Evolutionary conservation across 2,888 invertebrate genomes (phyloP).

Genomic region (Zygaena filipendulae): DNA sequence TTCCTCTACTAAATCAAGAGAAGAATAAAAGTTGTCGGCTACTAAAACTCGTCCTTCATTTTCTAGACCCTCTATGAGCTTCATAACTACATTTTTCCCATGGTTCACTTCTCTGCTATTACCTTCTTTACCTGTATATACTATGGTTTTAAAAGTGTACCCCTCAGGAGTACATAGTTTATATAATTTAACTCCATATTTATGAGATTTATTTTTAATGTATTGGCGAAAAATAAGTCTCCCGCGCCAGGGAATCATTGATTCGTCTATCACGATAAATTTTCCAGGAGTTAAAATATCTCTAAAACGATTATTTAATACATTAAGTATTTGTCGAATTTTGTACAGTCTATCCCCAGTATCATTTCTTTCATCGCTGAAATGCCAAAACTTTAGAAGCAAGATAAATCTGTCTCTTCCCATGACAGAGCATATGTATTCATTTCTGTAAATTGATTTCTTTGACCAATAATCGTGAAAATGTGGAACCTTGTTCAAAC

Average conservation of each 20-base stretch:
- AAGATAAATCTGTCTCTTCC: slow-evolving; percentile 20
- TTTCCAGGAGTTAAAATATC: slow-evolving; percentile 20
- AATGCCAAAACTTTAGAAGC: slow-evolving; percentile 22
- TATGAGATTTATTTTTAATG: slow-evolving; percentile 3
- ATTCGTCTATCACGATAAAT: slow-evolving; percentile 25
- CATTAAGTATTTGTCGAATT: slow-evolving; percentile 11
- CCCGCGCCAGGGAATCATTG: slow-evolving; percentile 26
- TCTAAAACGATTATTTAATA: slow-evolving; percentile 12
- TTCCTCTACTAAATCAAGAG: slow-evolving; percentile 19
- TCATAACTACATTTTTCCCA: slow-evolving; percentile 9
- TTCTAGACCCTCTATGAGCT: slow-evolving; percentile 13
- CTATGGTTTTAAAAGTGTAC: slow-evolving; percentile 17
- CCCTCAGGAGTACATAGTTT: slow-evolving; percentile 25
- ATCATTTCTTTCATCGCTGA: slow-evolving; percentile 15
- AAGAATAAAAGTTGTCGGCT: slow-evolving; percentile 24
- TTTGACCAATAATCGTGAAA: slow-evolving; percentile 18
- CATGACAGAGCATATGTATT: slow-evolving; percentile 18
- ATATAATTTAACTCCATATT: slow-evolving; percentile 22
- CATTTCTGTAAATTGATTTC: slow-evolving; percentile 18
- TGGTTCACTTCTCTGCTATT: slow-evolving; percentile 10
- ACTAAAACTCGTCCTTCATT: slow-evolving; percentile 19
- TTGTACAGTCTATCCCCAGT: slow-evolving; percentile 14
- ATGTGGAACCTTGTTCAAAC: slow-evolving; percentile 13
- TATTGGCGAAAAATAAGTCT: slow-evolving; percentile 25
- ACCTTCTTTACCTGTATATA: slow-evolving; percentile 20